Conservation (phyloP, 2,888 invertebrate species). For the Zootermopsis nevadensis region DNA sequence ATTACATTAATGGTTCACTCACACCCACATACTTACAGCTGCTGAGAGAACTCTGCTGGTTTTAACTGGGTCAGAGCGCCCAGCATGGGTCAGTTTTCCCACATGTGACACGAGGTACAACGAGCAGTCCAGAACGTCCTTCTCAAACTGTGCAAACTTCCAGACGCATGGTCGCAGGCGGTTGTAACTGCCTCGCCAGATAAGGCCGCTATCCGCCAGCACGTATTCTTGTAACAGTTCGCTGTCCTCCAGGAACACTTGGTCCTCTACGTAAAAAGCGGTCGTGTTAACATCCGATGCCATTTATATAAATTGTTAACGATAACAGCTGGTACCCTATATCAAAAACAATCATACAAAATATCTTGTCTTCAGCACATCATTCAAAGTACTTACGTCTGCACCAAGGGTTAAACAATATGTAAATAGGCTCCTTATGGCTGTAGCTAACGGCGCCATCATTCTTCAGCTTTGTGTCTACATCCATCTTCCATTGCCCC, state of each 20-base stretch:
- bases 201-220: slow-evolving; percentile 86
- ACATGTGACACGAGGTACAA: slow-evolving; percentile 78
- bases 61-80: slow-evolving; percentile 81
- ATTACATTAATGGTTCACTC: not conserved
- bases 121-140: slow-evolving; percentile 82
- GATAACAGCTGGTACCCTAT: too few relatives aligned
- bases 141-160: slow-evolving; percentile 92
- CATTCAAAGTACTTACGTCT: slow-evolving; percentile 67
- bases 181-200: slow-evolving; percentile 91
- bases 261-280: slow-evolving; percentile 64
- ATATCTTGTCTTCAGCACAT: not conserved
- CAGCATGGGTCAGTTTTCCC: slow-evolving; percentile 75
- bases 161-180: slow-evolving; percentile 86
- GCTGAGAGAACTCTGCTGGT: slow-evolving; percentile 86
- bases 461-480: slow-evolving; percentile 80
- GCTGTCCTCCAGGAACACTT: slow-evolving; percentile 73
- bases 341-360: too few relatives aligned
- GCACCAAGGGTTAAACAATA: slow-evolving; percentile 94
- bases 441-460: slow-evolving; percentile 80
- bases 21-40: slow-evolving; percentile 72
- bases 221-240: slow-evolving; percentile 86
- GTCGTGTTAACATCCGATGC: too few relatives aligned
- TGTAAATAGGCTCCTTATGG: slow-evolving; percentile 74
- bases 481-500: slow-evolving; percentile 85
- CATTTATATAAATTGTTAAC: too few relatives aligned